Evolutionary conservation across 2,888 invertebrate genomes (phyloP).

Genomic region (Heliconius aoede): DNA sequence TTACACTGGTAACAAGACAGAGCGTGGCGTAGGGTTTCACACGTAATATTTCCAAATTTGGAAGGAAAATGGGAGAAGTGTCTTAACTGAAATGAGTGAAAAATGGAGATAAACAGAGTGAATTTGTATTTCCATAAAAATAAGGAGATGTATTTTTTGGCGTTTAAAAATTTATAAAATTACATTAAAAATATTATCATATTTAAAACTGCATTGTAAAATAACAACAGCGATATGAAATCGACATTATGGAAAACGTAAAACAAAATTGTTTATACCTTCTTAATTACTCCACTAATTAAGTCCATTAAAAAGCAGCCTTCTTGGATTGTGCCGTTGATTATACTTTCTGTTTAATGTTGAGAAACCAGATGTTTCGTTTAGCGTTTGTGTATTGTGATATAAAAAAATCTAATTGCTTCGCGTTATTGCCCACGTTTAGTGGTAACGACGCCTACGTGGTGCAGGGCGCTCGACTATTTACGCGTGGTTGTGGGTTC

Average conservation of each 20-base stretch:
- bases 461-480: background rate
- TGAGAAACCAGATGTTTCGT: constrained; percentile 28
- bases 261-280: constrained; percentile 36
- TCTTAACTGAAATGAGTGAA: no score
- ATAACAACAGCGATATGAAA: constrained; percentile 19
- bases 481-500: background rate
- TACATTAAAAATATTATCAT: background rate
- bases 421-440: constrained; percentile 5
- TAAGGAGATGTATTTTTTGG: no score
- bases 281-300: constrained; percentile 37
- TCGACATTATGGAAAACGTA: constrained; percentile 29
- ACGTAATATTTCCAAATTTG: no score
- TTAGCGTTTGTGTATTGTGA: constrained; percentile 22
- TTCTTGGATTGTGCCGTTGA: constrained; percentile 27
- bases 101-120: no score
- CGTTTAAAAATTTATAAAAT: background rate
- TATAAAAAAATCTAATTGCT: constrained; percentile 21
- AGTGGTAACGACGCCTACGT: background rate
- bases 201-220: background rate
- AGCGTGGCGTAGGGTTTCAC: no score
- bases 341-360: constrained; percentile 30
- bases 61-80: no score
- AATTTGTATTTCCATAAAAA: no score
- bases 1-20: no score
- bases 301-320: constrained; percentile 34